Evolutionary conservation across 1,140 invertebrate species (phyloP).

Genomic region (Neodiprion virginianus): DNA sequence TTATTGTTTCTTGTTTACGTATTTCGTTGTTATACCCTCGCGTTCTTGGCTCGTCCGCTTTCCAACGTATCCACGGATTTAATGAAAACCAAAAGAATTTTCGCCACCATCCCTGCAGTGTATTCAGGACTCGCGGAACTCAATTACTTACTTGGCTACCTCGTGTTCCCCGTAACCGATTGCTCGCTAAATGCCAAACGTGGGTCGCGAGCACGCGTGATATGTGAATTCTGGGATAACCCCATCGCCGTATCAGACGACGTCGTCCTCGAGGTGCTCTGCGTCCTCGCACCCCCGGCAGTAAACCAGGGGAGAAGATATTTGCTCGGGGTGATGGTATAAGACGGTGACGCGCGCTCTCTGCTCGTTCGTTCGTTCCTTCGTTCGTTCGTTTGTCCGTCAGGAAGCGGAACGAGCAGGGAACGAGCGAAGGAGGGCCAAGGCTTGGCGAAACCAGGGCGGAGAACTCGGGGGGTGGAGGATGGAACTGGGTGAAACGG

Average conservation of each 20-base stretch:
- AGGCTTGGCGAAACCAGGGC: constrained; percentile 33
- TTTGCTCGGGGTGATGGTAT: constrained; percentile 61
- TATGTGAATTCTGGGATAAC: neutral
- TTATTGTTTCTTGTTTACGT: neutral
- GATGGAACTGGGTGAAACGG: constrained; percentile 8
- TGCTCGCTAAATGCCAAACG: no score
- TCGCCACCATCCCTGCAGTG: no score
- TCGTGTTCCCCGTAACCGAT: no score
- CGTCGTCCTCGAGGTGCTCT: neutral
- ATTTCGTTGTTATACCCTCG: neutral
- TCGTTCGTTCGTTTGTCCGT: constrained; percentile 39
- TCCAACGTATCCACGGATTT: no score
- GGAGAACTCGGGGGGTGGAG: constrained; percentile 31
- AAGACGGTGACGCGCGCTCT: constrained; percentile 61
- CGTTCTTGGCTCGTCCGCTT: neutral
- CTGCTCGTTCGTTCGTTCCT: constrained; percentile 17
- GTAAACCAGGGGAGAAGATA: constrained; percentile 37
- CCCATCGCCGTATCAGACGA: no score
- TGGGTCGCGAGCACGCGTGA: neutral
- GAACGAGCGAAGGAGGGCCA: constrained; percentile 36
- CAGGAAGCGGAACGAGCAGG: constrained; percentile 44
- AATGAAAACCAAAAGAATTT: no score
- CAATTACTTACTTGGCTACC: no score
- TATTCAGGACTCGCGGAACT: no score
- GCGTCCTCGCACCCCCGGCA: constrained; percentile 21